Evolutionary conservation across 2,888 invertebrate species (phyloP).

Genomic region (Thelaira solivaga): DNA sequence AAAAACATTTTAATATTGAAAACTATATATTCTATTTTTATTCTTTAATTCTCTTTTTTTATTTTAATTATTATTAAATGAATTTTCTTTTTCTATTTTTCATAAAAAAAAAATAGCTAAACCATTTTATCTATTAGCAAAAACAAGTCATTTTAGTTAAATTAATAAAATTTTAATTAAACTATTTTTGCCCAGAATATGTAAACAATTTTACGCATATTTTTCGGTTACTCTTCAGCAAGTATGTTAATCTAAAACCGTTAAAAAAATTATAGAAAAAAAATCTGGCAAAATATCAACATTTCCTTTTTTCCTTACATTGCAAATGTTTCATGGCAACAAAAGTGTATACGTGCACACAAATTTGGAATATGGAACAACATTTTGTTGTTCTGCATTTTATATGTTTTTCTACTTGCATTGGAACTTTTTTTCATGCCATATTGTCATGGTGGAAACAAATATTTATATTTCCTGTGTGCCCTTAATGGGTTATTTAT

Average conservation of each 20-base stretch:
- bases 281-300: constrained; percentile 31
- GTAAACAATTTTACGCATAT: constrained; percentile 14
- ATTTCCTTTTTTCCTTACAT: neutral
- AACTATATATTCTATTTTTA: too few relatives aligned
- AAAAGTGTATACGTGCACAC: too few relatives aligned
- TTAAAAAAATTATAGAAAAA: constrained; percentile 18
- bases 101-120: too few relatives aligned
- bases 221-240: neutral
- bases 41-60: too few relatives aligned
- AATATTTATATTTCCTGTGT: constrained; percentile 53
- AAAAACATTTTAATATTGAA: too few relatives aligned
- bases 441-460: constrained; percentile 1
- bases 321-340: neutral
- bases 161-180: too few relatives aligned
- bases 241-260: constrained; percentile 10
- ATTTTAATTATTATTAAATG: too few relatives aligned
- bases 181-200: too few relatives aligned
- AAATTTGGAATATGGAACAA: constrained; percentile 28
- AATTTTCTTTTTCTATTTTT: too few relatives aligned
- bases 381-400: constrained; percentile 7
- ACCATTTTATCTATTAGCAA: too few relatives aligned
- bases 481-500: constrained; percentile 56
- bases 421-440: neutral
- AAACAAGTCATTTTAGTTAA: too few relatives aligned
- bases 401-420: neutral